These are phyloP conservation scores for Carlito syrichta DNA, from an alignment of 2,113 vertebrate genomes.

Conservation along the genomic window DNA sequence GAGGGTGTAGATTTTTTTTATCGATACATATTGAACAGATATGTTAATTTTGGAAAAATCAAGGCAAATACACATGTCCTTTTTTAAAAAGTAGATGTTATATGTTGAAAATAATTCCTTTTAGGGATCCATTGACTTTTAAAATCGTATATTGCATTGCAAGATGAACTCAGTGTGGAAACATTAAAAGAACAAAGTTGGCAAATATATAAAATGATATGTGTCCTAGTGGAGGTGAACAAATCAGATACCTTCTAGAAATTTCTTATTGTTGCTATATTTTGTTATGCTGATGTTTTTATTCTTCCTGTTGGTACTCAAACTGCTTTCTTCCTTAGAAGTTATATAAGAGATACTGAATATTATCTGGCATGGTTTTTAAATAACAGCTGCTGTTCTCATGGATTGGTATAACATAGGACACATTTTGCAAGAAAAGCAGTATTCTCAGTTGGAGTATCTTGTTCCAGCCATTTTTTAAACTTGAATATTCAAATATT, in stretches of 20 bases:
- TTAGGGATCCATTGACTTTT: neutral
- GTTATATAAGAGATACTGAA: neutral
- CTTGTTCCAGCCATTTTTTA: neutral
- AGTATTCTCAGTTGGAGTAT: neutral
- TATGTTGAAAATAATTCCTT: neutral
- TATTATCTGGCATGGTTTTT: neutral
- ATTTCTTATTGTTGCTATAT: neutral
- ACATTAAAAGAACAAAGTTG: neutral
- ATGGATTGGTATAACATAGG: neutral
- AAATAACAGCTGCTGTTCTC: neutral
- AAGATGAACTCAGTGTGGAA: neutral
- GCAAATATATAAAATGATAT: neutral
- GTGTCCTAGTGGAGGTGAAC: neutral
- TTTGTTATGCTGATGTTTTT: constrained; percentile 20
- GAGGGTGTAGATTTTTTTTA: neutral
- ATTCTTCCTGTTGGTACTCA: neutral
- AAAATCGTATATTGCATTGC: neutral
- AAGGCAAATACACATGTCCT: neutral
- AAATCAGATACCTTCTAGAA: neutral
- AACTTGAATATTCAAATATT: neutral
- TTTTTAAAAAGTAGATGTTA: constrained; percentile 13
- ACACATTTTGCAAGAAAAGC: neutral
- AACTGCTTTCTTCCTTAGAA: neutral
- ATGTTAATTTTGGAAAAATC: neutral
- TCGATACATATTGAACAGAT: neutral